Percentiles rank a stretch among this genome's conserved stretches.
Conservation (phyloP, 2,113 vertebrate species). For the Oncorhynchus keta region DNA sequence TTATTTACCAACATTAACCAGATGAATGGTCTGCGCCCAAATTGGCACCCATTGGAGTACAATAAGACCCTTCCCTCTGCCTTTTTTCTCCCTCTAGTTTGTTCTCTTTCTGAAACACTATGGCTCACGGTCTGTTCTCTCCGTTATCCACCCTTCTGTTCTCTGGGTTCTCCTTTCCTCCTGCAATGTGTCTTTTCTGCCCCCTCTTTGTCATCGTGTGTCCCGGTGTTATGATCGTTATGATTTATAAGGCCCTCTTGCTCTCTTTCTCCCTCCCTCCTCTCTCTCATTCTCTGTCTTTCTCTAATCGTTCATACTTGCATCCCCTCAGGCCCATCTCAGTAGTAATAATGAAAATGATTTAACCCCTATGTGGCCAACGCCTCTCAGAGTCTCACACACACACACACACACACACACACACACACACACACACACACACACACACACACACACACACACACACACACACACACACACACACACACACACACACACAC, state of each 20-base stretch:
- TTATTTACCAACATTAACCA: too few relatives aligned
- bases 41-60: background rate
- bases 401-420: background rate
- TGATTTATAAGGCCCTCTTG: slow-evolving; percentile 54
- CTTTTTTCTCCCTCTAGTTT: slow-evolving; percentile 1
- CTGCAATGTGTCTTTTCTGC: too few relatives aligned
- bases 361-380: slow-evolving; percentile 52
- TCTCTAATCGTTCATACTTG: slow-evolving; percentile 53
- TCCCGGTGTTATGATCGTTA: slow-evolving; percentile 54
- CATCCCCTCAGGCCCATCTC: slow-evolving; percentile 49
- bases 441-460: slow-evolving; percentile 5
- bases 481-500: background rate
- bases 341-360: slow-evolving; percentile 59
- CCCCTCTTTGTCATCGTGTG: slow-evolving; percentile 32
- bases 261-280: slow-evolving; percentile 37
- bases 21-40: too few relatives aligned
- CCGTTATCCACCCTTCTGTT: background rate
- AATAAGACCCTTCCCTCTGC: background rate
- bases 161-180: background rate
- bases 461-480: background rate
- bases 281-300: slow-evolving; percentile 33
- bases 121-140: background rate
- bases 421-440: background rate
- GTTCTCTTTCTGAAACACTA: background rate
- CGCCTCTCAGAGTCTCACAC: slow-evolving; percentile 22